Evolutionary conservation across 1,140 invertebrate species (phyloP), one percentile per base, ranked within the genome.

Genomic region (Cyphomyrmex costatus): DNA sequence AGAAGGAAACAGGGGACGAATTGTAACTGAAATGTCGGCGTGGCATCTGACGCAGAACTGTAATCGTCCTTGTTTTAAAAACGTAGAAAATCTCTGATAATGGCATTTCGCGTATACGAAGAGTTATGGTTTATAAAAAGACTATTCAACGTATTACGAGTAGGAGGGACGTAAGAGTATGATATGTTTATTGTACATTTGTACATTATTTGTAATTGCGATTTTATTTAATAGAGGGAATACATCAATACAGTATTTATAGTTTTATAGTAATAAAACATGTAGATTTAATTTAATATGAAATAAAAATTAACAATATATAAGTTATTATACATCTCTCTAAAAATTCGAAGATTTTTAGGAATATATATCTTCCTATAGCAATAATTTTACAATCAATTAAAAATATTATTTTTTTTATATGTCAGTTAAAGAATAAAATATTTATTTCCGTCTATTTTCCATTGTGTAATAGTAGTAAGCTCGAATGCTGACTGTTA

Each of bases 61-160:
- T 85, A 90, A 90, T 90, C 63, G 77, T 68, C 77, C 58, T 27
- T 82, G 63, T 73, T 82, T 82, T 73, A 90, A 90, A 77, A 90
- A 90, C 14, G 63, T 76, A 14, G 51, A 63, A 58, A 63, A 63
- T 60, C 86, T 90, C 86, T 85, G 77, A 85, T 77, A 87, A 85
- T 21, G 51, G 53, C 46, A 42, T 30, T 46, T 63, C 66, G 49
- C 63, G 49, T 36, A 33, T 30, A 16, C 53, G 53, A 33, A 30
- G 49, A 77, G 53, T 60, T 88, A 90, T 86, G 76, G 61, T 80
- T 87, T 49, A 68, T 74, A 53, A 73, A n/a, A 78, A 61, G 80
- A 65, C 85, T 82, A 61, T 51, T 88, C 85, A 87, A 24, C 6
- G 63, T 33, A 86, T 90, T 90, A 76, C 71, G 30, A 56, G 36